phyloP scores from a whole-genome alignment of 2,888 invertebrate species.

The Macropis europaea region DNA sequence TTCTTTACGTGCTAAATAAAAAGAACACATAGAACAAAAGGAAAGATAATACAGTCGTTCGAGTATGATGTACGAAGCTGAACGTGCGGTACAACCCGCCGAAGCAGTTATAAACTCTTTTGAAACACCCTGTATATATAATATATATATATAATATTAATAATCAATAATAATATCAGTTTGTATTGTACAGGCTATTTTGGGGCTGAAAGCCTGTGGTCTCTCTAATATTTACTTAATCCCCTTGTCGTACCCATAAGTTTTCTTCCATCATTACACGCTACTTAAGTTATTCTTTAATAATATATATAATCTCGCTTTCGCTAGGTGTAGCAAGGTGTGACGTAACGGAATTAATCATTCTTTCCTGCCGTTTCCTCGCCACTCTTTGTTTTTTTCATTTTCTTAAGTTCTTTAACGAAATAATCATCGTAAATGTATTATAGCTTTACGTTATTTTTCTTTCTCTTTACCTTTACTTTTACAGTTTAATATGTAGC shows the following conservation, averaged over 20 bases:
- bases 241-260: slow-evolving; percentile 59
- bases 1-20: not conserved
- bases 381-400: slow-evolving; percentile 52
- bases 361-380: slow-evolving; percentile 57
- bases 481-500: slow-evolving; percentile 78
- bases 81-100: slow-evolving; percentile 65
- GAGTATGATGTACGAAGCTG: not conserved
- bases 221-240: slow-evolving; percentile 66
- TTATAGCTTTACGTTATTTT: slow-evolving; percentile 74
- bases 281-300: slow-evolving; percentile 63
- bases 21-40: slow-evolving; percentile 2
- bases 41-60: not conserved
- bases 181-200: slow-evolving; percentile 77
- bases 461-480: slow-evolving; percentile 66
- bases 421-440: slow-evolving; percentile 73
- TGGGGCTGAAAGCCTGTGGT: slow-evolving; percentile 70
- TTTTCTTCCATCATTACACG: slow-evolving; percentile 58
- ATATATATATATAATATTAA: slow-evolving; percentile 68
- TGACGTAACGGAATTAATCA: slow-evolving; percentile 59
- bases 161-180: slow-evolving; percentile 79
- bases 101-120: slow-evolving; percentile 75
- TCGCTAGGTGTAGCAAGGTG: slow-evolving; percentile 57
- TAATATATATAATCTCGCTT: slow-evolving; percentile 61
- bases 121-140: slow-evolving; percentile 76
- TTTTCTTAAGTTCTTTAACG: slow-evolving; percentile 68